These are phyloP conservation scores for Apostichopus leukothele DNA, from an alignment of 53 echinoderm and acorn worm species.

Conservation along the genomic window DNA sequence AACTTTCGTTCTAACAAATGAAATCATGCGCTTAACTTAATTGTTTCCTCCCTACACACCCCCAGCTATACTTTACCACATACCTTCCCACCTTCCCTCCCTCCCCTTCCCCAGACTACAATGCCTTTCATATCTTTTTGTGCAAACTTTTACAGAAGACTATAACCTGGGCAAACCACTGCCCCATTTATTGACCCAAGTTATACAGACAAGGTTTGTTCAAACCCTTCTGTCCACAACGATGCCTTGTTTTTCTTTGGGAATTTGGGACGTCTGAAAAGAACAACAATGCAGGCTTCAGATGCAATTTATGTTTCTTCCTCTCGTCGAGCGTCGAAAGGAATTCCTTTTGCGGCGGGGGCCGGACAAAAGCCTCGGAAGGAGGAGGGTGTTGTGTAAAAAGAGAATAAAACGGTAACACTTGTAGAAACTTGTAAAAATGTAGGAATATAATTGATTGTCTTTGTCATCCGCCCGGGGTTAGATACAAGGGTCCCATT, in stretches of 20 bases:
- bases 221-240: neutral
- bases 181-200: conserved; percentile 23
- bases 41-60: no score
- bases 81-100: no score
- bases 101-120: no score
- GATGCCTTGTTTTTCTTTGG: conserved; percentile 32
- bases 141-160: no score
- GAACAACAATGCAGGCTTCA: conserved; percentile 14
- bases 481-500: conserved; percentile 34
- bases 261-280: neutral
- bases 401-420: conserved; percentile 14
- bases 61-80: no score
- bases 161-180: neutral
- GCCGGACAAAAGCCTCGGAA: neutral
- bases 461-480: neutral
- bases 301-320: conserved; percentile 26
- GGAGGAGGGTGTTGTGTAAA: neutral
- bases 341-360: neutral
- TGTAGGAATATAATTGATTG: conserved; percentile 31
- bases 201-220: conserved; percentile 24
- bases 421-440: conserved; percentile 27
- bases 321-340: conserved; percentile 10
- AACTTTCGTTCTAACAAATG: no score
- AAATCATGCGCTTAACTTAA: no score
- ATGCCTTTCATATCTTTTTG: no score